Conservation (phyloP, 1,140 invertebrate genomes). For the Procambarus virginalis region DNA sequence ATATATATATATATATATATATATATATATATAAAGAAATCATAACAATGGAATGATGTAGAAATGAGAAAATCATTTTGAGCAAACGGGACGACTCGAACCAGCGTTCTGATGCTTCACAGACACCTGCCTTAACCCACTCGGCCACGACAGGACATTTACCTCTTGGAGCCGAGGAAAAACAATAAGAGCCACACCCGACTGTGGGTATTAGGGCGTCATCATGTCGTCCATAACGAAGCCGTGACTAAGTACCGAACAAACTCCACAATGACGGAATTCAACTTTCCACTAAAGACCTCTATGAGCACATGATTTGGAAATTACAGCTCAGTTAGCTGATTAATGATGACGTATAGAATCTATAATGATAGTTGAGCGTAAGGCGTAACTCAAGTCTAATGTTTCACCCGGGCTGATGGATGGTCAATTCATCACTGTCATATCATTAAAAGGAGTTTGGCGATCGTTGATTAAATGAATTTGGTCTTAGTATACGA, state of each 20-base stretch:
- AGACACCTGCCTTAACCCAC: too few relatives aligned
- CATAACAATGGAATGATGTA: too few relatives aligned
- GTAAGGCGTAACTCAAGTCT: background rate
- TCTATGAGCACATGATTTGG: background rate
- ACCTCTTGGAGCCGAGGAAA: background rate
- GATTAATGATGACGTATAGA: constrained; percentile 13
- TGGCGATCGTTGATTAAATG: constrained; percentile 1
- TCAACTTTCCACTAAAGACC: constrained; percentile 9
- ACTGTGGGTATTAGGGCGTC: background rate
- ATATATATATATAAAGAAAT: too few relatives aligned
- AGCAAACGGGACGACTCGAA: too few relatives aligned
- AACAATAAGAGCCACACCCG: constrained; percentile 17
- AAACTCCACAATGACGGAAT: background rate
- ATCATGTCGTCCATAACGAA: background rate
- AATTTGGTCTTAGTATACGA: background rate
- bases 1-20: too few relatives aligned
- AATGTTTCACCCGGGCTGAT: background rate
- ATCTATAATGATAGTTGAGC: background rate
- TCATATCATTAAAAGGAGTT: constrained; percentile 10
- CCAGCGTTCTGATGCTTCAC: too few relatives aligned
- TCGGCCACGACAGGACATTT: too few relatives aligned
- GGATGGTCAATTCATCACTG: background rate
- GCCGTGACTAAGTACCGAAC: background rate
- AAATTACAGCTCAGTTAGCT: background rate
- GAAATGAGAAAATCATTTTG: too few relatives aligned